These are phyloP conservation scores for Melieria omissa DNA, from an alignment of 2,888 invertebrate species.

Conservation along the genomic window DNA sequence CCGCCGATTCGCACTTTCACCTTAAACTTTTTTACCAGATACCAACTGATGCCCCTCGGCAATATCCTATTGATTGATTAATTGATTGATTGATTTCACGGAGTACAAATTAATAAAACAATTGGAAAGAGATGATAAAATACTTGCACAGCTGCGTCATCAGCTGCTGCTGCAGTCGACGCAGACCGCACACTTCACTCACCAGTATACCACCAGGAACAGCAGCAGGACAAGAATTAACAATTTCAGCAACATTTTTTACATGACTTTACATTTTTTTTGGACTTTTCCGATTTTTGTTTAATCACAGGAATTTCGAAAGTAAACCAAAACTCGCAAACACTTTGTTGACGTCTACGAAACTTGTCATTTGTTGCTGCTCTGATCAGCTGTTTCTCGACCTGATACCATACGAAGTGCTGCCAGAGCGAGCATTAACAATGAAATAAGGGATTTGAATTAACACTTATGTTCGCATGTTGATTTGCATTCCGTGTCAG, in stretches of 20 bases:
- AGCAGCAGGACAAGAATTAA: slow-evolving; percentile 53
- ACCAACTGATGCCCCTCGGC: slow-evolving; percentile 81
- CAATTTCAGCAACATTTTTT: slow-evolving; percentile 57
- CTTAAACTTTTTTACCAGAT: slow-evolving; percentile 82
- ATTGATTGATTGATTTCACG: background rate
- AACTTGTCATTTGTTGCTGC: slow-evolving; percentile 9
- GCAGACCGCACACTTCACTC: slow-evolving; percentile 42
- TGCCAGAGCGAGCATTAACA: background rate
- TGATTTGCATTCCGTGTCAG: too few species aligned
- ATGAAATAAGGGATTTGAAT: too few species aligned
- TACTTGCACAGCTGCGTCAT: slow-evolving; percentile 18
- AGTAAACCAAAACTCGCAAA: slow-evolving; percentile 3
- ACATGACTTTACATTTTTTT: slow-evolving; percentile 1
- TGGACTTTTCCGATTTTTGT: slow-evolving; percentile 1
- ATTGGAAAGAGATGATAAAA: background rate
- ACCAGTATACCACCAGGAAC: slow-evolving; percentile 61
- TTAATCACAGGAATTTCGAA: slow-evolving; percentile 25
- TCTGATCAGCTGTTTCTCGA: slow-evolving; percentile 16
- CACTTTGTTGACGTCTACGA: slow-evolving; percentile 28
- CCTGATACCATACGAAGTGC: background rate
- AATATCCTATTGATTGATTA: slow-evolving; percentile 72
- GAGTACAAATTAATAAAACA: background rate
- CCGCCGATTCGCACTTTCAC: slow-evolving; percentile 83
- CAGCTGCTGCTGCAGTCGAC: background rate
- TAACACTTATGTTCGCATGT: too few species aligned